These are phyloP conservation scores for Chlorospingus semifuscus DNA, from an alignment of 2,797 vertebrate genomes.

Conservation along the genomic window DNA sequence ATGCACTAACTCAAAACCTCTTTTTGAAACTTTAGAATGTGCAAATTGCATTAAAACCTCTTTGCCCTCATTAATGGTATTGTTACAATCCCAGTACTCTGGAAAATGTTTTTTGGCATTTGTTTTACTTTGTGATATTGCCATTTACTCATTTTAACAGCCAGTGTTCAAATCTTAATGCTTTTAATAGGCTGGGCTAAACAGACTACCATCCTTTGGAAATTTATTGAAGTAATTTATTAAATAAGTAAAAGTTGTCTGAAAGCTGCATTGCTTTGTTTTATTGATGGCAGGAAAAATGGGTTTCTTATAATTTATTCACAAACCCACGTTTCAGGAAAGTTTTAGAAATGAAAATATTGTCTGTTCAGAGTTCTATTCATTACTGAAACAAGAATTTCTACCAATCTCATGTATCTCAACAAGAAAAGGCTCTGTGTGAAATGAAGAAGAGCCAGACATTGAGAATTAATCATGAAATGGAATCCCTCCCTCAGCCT, in stretches of 20 bases:
- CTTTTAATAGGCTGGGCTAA: constrained; percentile 77
- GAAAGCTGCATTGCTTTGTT: constrained; percentile 16
- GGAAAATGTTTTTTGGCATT: constrained; percentile 85
- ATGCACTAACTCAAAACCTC: constrained; percentile 80
- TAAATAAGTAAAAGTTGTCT: constrained; percentile 67
- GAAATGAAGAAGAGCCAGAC: constrained; percentile 17
- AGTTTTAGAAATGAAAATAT: constrained; percentile 33
- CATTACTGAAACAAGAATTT: neutral
- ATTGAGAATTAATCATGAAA: constrained; percentile 1
- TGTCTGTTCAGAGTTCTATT: neutral
- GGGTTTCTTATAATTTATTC: constrained; percentile 18
- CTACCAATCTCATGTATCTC: neutral
- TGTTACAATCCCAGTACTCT: constrained; percentile 80
- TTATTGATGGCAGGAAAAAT: constrained; percentile 7
- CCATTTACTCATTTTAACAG: constrained; percentile 82
- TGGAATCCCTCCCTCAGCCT: neutral
- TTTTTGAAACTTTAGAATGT: constrained; percentile 85
- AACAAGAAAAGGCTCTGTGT: neutral
- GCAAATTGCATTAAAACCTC: constrained; percentile 85
- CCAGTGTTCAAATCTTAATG: constrained; percentile 78
- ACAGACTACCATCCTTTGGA: constrained; percentile 77
- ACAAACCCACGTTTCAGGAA: neutral
- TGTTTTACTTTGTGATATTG: constrained; percentile 81
- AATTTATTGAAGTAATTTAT: constrained; percentile 75
- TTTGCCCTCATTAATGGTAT: constrained; percentile 85